phyloP scores from a whole-genome alignment of 2,888 invertebrate genomes.

The Apantesis nais region DNA sequence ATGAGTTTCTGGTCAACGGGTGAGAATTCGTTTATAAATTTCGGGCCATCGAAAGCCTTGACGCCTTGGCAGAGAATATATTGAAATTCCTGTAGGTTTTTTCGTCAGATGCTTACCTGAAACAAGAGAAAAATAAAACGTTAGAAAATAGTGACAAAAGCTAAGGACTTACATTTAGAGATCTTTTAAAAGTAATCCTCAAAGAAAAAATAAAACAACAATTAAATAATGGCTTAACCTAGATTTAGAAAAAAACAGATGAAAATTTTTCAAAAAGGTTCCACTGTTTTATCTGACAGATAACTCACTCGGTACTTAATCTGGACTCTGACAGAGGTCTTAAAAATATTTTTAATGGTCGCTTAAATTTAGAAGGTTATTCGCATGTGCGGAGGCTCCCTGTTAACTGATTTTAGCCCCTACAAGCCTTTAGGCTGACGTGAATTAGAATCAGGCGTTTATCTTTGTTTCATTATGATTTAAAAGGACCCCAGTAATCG shows the following conservation, averaged over 20 bases:
- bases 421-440: constrained; percentile 57
- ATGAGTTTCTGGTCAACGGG: constrained; percentile 55
- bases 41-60: constrained; percentile 14
- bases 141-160: constrained; percentile 16
- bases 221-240: constrained; percentile 29
- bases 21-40: constrained; percentile 35
- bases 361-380: constrained; percentile 36
- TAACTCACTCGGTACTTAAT: constrained; percentile 52
- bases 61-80: constrained; percentile 6
- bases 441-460: constrained; percentile 58
- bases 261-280: constrained; percentile 42
- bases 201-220: constrained; percentile 14
- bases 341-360: constrained; percentile 55
- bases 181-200: constrained; percentile 11
- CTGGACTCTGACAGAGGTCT: constrained; percentile 51
- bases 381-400: constrained; percentile 43
- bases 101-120: constrained; percentile 56
- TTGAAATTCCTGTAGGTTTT: constrained; percentile 18
- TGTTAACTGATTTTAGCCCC: constrained; percentile 55
- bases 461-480: constrained; percentile 57
- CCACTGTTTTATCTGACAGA: constrained; percentile 46
- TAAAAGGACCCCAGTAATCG: constrained; percentile 28
- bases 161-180: constrained; percentile 4
- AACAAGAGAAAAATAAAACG: constrained; percentile 47
- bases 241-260: constrained; percentile 34